Base-by-base conservation (phyloP, 2,797 vertebrate genomes). In the Fistularia commersonii region DNA sequence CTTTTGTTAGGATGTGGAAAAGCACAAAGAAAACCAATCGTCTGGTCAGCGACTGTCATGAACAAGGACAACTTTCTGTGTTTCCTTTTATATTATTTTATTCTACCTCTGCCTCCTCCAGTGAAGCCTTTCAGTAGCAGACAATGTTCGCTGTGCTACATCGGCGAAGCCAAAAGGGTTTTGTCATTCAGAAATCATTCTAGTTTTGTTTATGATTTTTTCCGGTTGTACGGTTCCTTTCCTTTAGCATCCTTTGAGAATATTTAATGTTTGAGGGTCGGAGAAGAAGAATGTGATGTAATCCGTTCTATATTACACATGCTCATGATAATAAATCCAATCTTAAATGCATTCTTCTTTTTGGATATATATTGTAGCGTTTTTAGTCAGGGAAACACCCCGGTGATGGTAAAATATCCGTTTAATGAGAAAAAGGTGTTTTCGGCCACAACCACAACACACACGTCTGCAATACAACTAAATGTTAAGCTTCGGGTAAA, bases 121-220 rank as follows among this genome's bases (percentile, higher is more conserved):
- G 39, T 60, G 63, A 63, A 72, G 44, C 61, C 58, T 73, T 67
- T 57, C 34, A 70, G 68, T 48, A 68, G 66, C 69, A 38, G 11
- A 57, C 6, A 15, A 51, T 39, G 10, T 23, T 47, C 31, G 45
- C 54, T 51, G 51, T 64, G 42, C 57, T 74, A 43, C 41, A 44
- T 63, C n/a, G 13, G 45, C 48, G 50, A 53, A 54, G 55, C 40
- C 42, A 68, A 34, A 41, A 35, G 39, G 45, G 35, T 31, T 57
- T 37, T 36, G 32, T 69, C 43, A 57, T 65, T 74, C 42, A 62
- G 8, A 55, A 80, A 54, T n/a, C 56, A 52, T 51, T 47, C 32
- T 6, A 11, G 34, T 56, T 38, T 33, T 48, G 31, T 9, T 45
- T 3, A 6, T 33, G 45, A 14, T 9, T 45, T 3, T 5, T 35